Evolutionary conservation across 2,797 vertebrate species (phyloP), one percentile per base, ranked within the genome.

Genomic region (Sparidentex hasta): DNA sequence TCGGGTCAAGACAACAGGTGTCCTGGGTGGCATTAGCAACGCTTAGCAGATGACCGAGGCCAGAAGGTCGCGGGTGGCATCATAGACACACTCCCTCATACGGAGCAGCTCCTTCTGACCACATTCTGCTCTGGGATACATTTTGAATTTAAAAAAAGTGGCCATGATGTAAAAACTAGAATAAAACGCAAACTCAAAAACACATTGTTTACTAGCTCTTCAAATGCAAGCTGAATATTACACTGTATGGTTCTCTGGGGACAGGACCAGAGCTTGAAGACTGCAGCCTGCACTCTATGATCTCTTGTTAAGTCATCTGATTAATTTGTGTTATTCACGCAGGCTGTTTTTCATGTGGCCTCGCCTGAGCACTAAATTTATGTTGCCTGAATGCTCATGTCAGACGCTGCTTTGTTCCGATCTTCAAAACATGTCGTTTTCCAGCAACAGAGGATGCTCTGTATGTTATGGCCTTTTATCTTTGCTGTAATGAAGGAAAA

Each of bases 11-110:
- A 76, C 62, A 79, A 58, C 92, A 93, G 92, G 89, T 93, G 90
- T 86, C 74, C 79, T 63, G 16, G 46, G 87, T 70, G 75, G 92
- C 78, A 90, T 94, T 94, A 93, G 86, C 66, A 6, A 85, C 47
- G 41, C 90, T 91, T 88, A 93, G 74, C 75, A 81, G 86, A 87
- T 84, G 83, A 88, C 66, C 72, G 66, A 82, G 83, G 84, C 71
- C 17, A 9, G 85, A 84, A 91, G 90, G 89, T 93, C 83, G 61
- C 5, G 3, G 11, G 52, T 74, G 80, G 81, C 65, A 66, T 83
- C 69, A 87, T 2, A 69, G 64, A 68, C 48, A 64, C 27, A 4
- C 44, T 20, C 33, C 54, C 47, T 74, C 44, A 18, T 63, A 81
- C 43, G 58, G 63, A 54, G 47, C 52, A 41, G 14, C 55, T 17